Base-by-base conservation (phyloP, 2,888 invertebrate species). In the Parapristionchus giblindavisi region DNA sequence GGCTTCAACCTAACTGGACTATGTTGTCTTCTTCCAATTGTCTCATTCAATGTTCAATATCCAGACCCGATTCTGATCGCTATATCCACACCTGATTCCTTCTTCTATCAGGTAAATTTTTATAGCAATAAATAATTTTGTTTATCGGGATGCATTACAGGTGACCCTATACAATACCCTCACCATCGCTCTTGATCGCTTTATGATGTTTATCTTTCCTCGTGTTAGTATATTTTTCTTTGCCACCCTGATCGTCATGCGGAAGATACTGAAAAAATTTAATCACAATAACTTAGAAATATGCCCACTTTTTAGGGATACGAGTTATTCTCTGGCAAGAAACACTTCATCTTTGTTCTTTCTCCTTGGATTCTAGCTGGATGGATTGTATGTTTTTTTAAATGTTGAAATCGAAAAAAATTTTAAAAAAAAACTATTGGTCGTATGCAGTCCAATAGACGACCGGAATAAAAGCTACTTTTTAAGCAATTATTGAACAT, bases 201-300 rank as follows among this genome's bases (percentile, higher is more conserved):
- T 65, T 21, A 65, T 65, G 63, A 65, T 65, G 63, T 65, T 65
- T 43, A 65, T 65, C 21, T 43, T 43, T 43, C 63, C 63, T 1
- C 43, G 24, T 24, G 63, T 65, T 29, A 17, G 21, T n/a, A 21
- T 4, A 32, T 56, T 29, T 29, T 17, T 17, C 3, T 14, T 27
- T 17, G 14, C 17, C 17, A 11, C 6, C 3, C 5, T 65, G 43
- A 14, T 17, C 14, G 3, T 27, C 17, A 29, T 17, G 11, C 8
- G 21, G 3, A 40, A 2, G n/a, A n/a, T n/a, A n/a, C n/a, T n/a
- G n/a, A n/a, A n/a, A n/a, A n/a, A n/a, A n/a, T n/a, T n/a, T n/a
- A n/a, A n/a, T n/a, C n/a, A n/a, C n/a, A n/a, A n/a, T n/a, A n/a
- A n/a, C n/a, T n/a, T n/a, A n/a, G n/a, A n/a, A n/a, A n/a, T n/a